A percentile compares a stretch with the other conserved stretches of the same genome.
These are phyloP conservation scores for Coracias cyanogaster DNA, from an alignment of 2,797 vertebrate species.

Conservation along the genomic window DNA sequence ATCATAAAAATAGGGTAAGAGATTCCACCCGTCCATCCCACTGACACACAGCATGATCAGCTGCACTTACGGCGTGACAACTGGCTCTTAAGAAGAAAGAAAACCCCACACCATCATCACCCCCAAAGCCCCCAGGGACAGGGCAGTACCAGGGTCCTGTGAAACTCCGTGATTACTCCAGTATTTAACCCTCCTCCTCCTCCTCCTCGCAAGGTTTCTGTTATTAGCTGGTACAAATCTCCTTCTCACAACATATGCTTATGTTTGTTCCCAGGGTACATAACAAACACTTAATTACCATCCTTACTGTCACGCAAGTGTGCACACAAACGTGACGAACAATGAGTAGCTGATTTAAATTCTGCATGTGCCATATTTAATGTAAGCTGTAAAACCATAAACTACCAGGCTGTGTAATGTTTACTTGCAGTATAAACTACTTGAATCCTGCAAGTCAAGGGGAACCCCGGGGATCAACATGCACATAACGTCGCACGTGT, in stretches of 20 bases:
- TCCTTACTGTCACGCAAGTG: not conserved
- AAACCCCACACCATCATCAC: not conserved
- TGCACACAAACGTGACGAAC: not conserved
- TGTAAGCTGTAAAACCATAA: rapidly evolving
- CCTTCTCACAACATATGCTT: not conserved
- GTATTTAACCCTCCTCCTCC: not conserved
- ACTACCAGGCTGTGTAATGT: not conserved
- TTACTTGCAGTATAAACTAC: not conserved
- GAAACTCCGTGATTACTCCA: not conserved
- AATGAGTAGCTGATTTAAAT: not conserved
- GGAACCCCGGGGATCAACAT: not conserved
- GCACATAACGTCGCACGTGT: rapidly evolving
- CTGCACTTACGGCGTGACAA: not conserved
- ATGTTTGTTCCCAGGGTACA: not conserved
- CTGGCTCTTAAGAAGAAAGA: not conserved
- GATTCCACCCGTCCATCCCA: not conserved
- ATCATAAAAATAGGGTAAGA: not conserved
- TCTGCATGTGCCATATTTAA: not conserved
- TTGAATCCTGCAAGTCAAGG: not conserved
- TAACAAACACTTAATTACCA: not conserved
- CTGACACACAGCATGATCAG: not conserved
- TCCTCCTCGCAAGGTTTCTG: not conserved
- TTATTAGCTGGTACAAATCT: not conserved
- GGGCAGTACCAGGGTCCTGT: rapidly evolving
- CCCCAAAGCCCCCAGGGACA: rapidly evolving